Evolutionary conservation across 2,888 invertebrate species (phyloP), one percentile per base, ranked within the genome.

Genomic region (Eupithecia inturbata): DNA sequence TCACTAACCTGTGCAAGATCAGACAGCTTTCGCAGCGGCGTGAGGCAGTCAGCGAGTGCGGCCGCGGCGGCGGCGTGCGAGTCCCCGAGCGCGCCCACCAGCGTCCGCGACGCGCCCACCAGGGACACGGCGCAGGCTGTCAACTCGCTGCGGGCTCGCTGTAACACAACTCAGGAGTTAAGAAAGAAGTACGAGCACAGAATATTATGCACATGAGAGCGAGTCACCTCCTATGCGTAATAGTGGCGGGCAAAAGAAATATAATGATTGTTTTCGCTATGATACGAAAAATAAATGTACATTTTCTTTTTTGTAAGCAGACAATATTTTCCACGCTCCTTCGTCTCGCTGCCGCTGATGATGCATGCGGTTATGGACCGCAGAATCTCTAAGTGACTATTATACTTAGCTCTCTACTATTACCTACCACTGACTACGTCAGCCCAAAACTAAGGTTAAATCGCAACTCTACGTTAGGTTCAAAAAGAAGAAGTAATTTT

Each of bases 121-220:
- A 98, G 95, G 60, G 97, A 96, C 78, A 98, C 95, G 0, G 97
- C 97, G 87, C 98, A 97, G 1, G 96, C 95, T 1, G 97, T 97
- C 77, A 98, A 91, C 87, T 97, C 96, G 82, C 97, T 97, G 87
- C 97, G 96, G 0, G 97, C 96, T 63, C 95, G 95, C 96, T 96
- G 87, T 0, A 63, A 77, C 16, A 26, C n/a, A n/a, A 33, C 7
- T 9, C 31, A 62, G 12, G 12, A 57, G 5, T 57, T 57, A 57
- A n/a, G n/a, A n/a, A n/a, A n/a, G 57, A 57, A 26, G 57, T 53
- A n/a, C 19, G 6, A 6, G 45, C 26, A n/a, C n/a, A n/a, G n/a
- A n/a, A n/a, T n/a, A n/a, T n/a, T n/a, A n/a, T n/a, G n/a, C n/a
- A n/a, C n/a, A 41, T 3, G 41, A 41, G 16, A 45, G 41, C 5